Evolutionary conservation across 2,113 vertebrate genomes (phyloP), one percentile per base, ranked within the genome.

Genomic region (Hippocampus guttulatus): DNA sequence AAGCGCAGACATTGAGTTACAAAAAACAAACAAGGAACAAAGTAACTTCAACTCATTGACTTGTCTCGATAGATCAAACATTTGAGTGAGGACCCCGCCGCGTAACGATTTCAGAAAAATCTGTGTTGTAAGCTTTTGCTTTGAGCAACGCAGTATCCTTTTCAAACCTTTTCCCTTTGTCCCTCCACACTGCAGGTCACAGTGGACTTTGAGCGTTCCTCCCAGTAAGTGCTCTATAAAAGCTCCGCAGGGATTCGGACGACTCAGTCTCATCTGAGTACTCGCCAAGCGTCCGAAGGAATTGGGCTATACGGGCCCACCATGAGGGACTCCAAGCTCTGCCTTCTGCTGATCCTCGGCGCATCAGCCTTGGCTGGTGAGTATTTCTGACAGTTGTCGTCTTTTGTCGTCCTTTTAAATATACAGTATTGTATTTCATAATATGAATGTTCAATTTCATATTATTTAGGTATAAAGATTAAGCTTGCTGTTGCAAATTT

Each of bases 271-370:
- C 80, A n/a, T 63, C 75, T 51, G 87, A 90, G 89, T 81, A 84
- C 89, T 89, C 82, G 41, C 74, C 70, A 58, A 55, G 66, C 58
- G 43, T 62, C 8, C 54, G 10, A 67, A 80, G 71, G 86, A 77
- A 86, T 73, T 83, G 89, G 87, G 89, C 87, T 88, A 85, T 67
- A 82, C 52, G 57, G 90, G 83, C 88, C 91, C 88, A 78, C 51
- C 69, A 93, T 93, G 92, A 88, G 91, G 82, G 88, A 90, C 72
- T 84, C 86, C 74, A 91, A 92, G 89, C 89, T 92, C 87, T 88
- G 74, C 75, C 83, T 93, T 81, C 76, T 91, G 79, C 83, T 93
- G 77, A 84, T 92, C 65, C 80, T 93, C 27, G 73, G 84, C 65
- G 75, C 75, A 40, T 68, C 81, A 57, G 78, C 87, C 55, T 81